Base-by-base conservation (phyloP, 2,113 vertebrate species). In the Mungos mungo region DNA sequence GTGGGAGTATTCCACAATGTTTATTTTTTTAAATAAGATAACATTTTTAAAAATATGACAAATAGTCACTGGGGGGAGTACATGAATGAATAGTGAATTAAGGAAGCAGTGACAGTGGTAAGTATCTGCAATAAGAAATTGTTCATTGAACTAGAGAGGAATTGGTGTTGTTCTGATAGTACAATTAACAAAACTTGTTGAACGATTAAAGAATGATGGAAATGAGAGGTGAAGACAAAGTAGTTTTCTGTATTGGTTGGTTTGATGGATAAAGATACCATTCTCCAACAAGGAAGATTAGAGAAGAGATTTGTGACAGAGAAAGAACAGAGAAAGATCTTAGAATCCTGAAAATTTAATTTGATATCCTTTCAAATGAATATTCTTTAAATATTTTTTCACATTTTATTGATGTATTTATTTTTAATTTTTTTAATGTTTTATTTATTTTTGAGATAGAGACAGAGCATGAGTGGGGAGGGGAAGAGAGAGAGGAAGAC, bases 1-100 rank as follows among this genome's bases (percentile, higher is more conserved):
- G 13, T 25, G 31, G 3, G 81, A 13, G 1, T 33, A 60, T 54
- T 89, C 2, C 19, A 68, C 2, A 74, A 18, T 57, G 2, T 65
- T 85, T 93, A 29, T 25, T 80, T 95, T 74, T 57, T 52, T 60
- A 25, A 71, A 71, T 92, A 77, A n/a, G 13, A 23, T 66, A 27
- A 52, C 0, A 47, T 71, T 96, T 93, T 29, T 54, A 5, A 77
- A 93, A 90, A 31, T 86, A 19, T 71, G 23, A 74, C 19, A 65
- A 25, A 12, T 76, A 8, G 38, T 7, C 3, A 9, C 72, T 57
- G 5, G 5, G 3, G 5, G 3, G 3, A 68, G 0, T 2, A 1
- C 54, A 47, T 41, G 19, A 89, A 95, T 23, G 23, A 57, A 21
- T 5, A 83, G n/a, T 87, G 23, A 45, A 60, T 38, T 76, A 45